These are phyloP conservation scores for Ischnus inquisitorius DNA, from an alignment of 2,888 invertebrate genomes.

Conservation along the genomic window DNA sequence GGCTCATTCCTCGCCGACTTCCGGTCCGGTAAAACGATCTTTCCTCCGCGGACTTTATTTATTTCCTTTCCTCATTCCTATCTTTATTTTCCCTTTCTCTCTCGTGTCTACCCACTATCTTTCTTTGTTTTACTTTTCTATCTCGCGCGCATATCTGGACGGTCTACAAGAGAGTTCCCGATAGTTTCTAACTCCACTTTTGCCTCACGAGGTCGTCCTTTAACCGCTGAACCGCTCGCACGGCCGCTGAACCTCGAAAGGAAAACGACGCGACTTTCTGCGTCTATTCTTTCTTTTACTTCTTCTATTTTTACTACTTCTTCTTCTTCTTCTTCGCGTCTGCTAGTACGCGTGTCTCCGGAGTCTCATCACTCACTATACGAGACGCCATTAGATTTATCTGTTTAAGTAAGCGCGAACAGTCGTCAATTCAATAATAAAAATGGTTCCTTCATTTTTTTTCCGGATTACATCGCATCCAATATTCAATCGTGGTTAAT, in stretches of 20 bases:
- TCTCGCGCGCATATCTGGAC: background rate
- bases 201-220: background rate
- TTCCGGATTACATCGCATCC: background rate
- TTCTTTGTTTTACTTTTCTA: conserved; percentile 10
- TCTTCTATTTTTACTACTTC: background rate
- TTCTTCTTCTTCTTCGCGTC: background rate
- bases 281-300: conserved; percentile 8
- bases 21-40: conserved; percentile 27
- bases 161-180: conserved; percentile 1
- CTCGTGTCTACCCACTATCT: background rate
- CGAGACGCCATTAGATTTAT: conserved; percentile 55
- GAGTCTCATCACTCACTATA: conserved; percentile 47
- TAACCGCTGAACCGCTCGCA: background rate
- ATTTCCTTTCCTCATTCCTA: background rate
- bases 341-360: conserved; percentile 17
- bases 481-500: no score
- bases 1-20: conserved; percentile 3
- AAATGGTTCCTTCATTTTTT: background rate
- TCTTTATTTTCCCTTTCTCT: conserved; percentile 12
- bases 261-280: background rate
- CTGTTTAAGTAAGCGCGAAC: background rate
- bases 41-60: conserved; percentile 10
- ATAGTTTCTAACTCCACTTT: conserved; percentile 9
- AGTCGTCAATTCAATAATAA: background rate
- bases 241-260: conserved; percentile 14